Conservation (phyloP, 1,140 invertebrate species). For the Manduca sexta region DNA sequence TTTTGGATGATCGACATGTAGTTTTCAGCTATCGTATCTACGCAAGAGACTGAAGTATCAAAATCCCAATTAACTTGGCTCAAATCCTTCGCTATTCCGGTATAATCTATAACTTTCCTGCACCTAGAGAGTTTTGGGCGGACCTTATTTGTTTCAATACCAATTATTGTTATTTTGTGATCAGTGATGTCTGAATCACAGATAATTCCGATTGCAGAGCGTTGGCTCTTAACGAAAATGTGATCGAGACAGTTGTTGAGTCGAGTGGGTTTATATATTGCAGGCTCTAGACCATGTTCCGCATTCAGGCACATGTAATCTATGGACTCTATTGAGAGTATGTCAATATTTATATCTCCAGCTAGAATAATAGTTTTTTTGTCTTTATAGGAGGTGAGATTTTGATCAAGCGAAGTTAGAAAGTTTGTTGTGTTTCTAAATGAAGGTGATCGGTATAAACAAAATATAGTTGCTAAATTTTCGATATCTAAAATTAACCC, state of each 20-base stretch:
- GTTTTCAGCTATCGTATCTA: neutral
- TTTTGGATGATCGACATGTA: neutral
- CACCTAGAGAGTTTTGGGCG: neutral
- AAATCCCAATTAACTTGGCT: neutral
- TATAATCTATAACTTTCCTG: neutral
- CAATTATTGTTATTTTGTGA: conserved; percentile 1
- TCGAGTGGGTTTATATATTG: conserved; percentile 12
- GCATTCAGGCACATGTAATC: too few species aligned
- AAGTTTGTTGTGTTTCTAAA: too few species aligned
- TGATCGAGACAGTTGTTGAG: conserved; percentile 6
- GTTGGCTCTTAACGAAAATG: conserved; percentile 4
- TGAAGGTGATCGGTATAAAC: too few species aligned
- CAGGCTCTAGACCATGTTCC: conserved; percentile 9
- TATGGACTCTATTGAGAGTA: too few species aligned
- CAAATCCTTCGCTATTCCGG: too few species aligned
- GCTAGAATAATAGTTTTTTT: too few species aligned
- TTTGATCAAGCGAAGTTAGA: too few species aligned
- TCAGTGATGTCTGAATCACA: conserved; percentile 11
- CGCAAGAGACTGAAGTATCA: neutral
- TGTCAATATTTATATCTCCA: too few species aligned
- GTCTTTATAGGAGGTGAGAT: too few species aligned
- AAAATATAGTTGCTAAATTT: too few species aligned
- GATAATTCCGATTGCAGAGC: conserved; percentile 2
- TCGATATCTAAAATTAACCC: too few species aligned
- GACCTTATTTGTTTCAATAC: neutral